Evolutionary conservation across 2,888 invertebrate species (phyloP), one percentile per base, ranked within the genome.

Genomic region (Sicus ferrugineus): DNA sequence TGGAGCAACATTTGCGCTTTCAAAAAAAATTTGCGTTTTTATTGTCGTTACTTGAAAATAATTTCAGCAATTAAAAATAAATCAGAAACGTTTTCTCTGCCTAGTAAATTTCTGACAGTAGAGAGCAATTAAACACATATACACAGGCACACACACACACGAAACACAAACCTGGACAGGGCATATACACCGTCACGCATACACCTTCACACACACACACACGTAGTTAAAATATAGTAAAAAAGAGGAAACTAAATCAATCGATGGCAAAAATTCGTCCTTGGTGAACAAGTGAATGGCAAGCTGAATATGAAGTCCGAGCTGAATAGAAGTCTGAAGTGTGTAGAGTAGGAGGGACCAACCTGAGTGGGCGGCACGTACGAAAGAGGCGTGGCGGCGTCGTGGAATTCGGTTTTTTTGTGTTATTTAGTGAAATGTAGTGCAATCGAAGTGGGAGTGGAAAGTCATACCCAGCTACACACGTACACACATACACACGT

Each of bases 281-380:
- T 68, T 50, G 62, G 50, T 50, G 38, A 68, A 59, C 61, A 61
- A 50, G 61, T 68, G 59, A 67, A 61, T 61, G 50, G 23, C 31
- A 48, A 34, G 26, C 42, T 2, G 42, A 14, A 42, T 42, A 42
- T 62, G 42, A 62, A 62, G n/a, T 19, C 4, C 52, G 26, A 11
- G 14, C 52, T n/a, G n/a, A n/a, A n/a, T n/a, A n/a, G n/a, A n/a
- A n/a, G n/a, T n/a, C n/a, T n/a, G n/a, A n/a, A 23, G 23, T 30
- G 42, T 26, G 23, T 34, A 38, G 59, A 30, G 46, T 6, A 56
- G 56, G 30, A 56, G 26, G 56, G 26, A 34, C 19, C 6, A n/a
- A n/a, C n/a, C n/a, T 42, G 21, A 16, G 23, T 11, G 26, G 42
- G 9, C 21, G 59, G 61, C 14, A 9, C 21, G 59, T 4, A n/a